Evolutionary conservation across 2,888 invertebrate species (phyloP).

Genomic region (Isoperla grammatica): DNA sequence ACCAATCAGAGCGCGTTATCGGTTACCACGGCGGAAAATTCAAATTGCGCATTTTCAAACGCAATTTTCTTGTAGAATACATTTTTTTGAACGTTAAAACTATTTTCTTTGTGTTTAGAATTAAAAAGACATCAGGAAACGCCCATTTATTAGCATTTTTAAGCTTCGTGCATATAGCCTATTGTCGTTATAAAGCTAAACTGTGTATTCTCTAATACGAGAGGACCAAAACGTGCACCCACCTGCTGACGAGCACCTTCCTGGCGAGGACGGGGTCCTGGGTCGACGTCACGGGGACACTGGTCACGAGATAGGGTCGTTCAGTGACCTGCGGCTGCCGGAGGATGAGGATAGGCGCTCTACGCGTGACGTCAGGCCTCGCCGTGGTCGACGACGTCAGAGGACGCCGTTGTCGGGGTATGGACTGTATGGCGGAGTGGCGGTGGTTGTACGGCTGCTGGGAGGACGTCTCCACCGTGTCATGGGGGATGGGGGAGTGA

Average conservation of each 20-base stretch:
- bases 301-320: constrained; percentile 11
- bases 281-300: constrained; percentile 18
- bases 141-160: too few species aligned
- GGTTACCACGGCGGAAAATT: too few species aligned
- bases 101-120: too few species aligned
- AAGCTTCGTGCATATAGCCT: too few species aligned
- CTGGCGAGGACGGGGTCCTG: constrained; percentile 32
- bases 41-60: too few species aligned
- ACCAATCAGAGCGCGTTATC: too few species aligned
- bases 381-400: constrained; percentile 23
- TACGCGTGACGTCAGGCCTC: constrained; percentile 26
- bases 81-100: too few species aligned
- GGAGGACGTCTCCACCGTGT: not conserved
- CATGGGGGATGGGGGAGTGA: constrained; percentile 10
- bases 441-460: constrained; percentile 15
- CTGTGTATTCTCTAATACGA: too few species aligned
- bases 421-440: constrained; percentile 17
- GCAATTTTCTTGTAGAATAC: too few species aligned
- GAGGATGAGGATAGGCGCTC: constrained; percentile 14
- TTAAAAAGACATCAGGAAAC: too few species aligned
- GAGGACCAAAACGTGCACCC: constrained; percentile 13
- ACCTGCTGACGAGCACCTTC: constrained; percentile 33
- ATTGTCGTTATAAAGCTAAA: too few species aligned
- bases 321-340: constrained; percentile 9
- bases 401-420: constrained; percentile 22